These are phyloP conservation scores for Styela plicata DNA, from an alignment of 23 tunicate species.

Conservation along the genomic window DNA sequence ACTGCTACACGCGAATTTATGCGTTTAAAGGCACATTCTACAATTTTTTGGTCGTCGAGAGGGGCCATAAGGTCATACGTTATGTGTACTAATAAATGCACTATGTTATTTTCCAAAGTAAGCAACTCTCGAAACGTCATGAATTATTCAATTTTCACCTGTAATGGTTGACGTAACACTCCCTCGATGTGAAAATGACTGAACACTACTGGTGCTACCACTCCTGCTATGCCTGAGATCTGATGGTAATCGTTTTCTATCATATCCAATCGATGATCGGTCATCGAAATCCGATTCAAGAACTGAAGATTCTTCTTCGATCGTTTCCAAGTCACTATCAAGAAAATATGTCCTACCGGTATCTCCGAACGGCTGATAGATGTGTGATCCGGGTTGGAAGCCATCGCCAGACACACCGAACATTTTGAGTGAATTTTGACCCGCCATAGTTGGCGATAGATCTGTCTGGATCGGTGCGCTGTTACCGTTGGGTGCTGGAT, in stretches of 20 bases:
- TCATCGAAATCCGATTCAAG: constrained; percentile 78
- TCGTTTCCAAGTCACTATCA: constrained; percentile 92
- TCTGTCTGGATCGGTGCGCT: not conserved
- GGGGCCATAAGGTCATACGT: too few relatives aligned
- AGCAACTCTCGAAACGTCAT: too few relatives aligned
- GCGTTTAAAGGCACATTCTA: too few relatives aligned
- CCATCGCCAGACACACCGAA: not conserved
- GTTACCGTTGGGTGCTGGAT: not conserved
- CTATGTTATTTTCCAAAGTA: too few relatives aligned
- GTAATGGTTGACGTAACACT: not conserved
- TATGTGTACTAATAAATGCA: too few relatives aligned
- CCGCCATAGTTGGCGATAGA: not conserved
- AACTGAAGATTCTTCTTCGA: constrained; percentile 86
- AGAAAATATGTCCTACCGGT: constrained; percentile 44
- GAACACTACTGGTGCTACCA: not conserved
- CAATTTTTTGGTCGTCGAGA: too few relatives aligned
- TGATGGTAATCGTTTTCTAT: not conserved
- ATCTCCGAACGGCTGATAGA: constrained; percentile 2
- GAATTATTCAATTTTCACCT: not conserved
- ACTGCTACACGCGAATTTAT: too few relatives aligned
- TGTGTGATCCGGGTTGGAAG: not conserved
- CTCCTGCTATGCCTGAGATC: not conserved
- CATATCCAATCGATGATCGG: constrained; percentile 4
- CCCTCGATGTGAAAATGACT: not conserved
- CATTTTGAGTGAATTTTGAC: not conserved